Evolutionary conservation across 2,113 vertebrate species (phyloP).

Genomic region (Catharus bicknelli): DNA sequence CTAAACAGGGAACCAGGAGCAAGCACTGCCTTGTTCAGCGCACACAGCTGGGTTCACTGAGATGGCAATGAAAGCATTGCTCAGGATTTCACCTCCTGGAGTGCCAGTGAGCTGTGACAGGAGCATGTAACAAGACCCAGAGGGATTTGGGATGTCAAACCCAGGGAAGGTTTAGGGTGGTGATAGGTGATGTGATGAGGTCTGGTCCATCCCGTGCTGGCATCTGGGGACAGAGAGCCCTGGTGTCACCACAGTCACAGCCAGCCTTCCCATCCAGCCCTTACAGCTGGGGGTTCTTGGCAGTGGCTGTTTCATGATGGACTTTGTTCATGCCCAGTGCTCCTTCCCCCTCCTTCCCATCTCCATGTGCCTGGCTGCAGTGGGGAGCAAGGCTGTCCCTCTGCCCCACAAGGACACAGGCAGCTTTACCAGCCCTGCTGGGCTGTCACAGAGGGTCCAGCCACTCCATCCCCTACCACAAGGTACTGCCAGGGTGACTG

Average conservation of each 20-base stretch:
- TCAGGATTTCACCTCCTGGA: not conserved
- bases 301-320: accelerated
- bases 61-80: not conserved
- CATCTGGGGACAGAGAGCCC: accelerated
- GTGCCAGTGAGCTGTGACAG: not conserved
- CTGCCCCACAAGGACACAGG: accelerated
- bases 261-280: not conserved
- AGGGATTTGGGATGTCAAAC: not conserved
- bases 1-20: not conserved
- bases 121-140: not conserved
- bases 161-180: not conserved
- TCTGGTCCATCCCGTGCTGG: accelerated
- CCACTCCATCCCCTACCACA: not conserved
- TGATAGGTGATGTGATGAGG: not conserved
- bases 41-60: accelerated
- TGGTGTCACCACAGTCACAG: not conserved
- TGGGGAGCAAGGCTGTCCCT: not conserved
- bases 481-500: accelerated
- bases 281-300: accelerated
- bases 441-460: not conserved
- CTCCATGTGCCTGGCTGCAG: accelerated
- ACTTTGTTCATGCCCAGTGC: not conserved
- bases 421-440: not conserved
- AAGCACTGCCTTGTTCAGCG: not conserved
- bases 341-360: not conserved